Percentiles rank a stretch among this genome's conserved stretches.
Evolutionary conservation across 2,113 vertebrate species (phyloP).

Genomic region (Onychorhynchus coronatus): DNA sequence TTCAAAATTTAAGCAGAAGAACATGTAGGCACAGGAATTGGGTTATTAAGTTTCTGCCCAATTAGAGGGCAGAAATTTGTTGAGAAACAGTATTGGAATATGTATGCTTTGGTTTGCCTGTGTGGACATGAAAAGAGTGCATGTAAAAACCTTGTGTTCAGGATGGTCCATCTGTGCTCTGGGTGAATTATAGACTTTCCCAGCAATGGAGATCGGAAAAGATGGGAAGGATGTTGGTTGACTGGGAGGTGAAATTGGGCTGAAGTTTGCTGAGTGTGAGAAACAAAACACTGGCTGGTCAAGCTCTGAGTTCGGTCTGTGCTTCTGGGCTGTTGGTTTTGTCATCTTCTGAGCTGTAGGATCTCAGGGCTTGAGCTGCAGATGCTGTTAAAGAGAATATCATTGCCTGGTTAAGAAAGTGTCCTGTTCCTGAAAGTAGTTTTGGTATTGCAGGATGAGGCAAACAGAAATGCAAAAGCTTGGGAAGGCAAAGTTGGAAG

Average conservation of each 20-base stretch:
- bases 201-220: accelerated
- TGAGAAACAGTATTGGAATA: slow-evolving; percentile 12
- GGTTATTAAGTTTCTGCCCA: slow-evolving; percentile 37
- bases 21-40: slow-evolving; percentile 46
- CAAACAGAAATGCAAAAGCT: neutral
- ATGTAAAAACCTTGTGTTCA: neutral
- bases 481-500: neutral
- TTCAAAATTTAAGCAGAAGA: slow-evolving; percentile 36
- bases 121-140: slow-evolving; percentile 15
- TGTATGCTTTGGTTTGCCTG: neutral
- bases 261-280: neutral
- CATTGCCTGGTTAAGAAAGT: neutral
- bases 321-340: neutral
- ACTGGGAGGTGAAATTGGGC: neutral
- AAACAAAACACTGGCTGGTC: neutral
- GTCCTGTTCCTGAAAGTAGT: neutral
- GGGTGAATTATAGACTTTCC: neutral
- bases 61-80: slow-evolving; percentile 27
- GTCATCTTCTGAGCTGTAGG: neutral
- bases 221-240: neutral
- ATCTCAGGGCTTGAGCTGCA: neutral
- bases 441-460: neutral
- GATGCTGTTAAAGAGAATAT: neutral
- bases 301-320: neutral
- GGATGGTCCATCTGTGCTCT: neutral